A percentile compares a stretch with the other conserved stretches of the same genome.
Evolutionary conservation across 2,888 invertebrate species (phyloP).

Genomic region (Frankliniella fusca): DNA sequence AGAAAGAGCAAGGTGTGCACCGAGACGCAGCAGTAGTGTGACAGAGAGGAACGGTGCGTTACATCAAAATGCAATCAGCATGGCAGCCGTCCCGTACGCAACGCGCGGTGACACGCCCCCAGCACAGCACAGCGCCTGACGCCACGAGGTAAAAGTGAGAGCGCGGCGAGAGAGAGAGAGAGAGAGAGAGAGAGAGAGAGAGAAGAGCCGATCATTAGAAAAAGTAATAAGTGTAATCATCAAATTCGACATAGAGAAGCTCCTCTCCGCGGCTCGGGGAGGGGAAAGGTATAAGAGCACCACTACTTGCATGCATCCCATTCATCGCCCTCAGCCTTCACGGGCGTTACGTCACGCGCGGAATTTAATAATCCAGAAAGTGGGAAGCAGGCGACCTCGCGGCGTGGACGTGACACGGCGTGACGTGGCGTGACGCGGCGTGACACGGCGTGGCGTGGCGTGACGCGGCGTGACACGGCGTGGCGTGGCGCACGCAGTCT

Average conservation of each 20-base stretch:
- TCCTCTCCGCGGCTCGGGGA: too few relatives aligned
- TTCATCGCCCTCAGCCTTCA: too few relatives aligned
- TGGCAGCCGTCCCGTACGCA: neutral
- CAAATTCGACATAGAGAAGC: too few relatives aligned
- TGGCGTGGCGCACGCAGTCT: neutral
- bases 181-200: too few relatives aligned
- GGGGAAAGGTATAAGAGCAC: too few relatives aligned
- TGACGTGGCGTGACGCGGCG: neutral
- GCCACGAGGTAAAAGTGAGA: too few relatives aligned
- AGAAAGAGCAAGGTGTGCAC: neutral
- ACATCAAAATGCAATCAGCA: conserved; percentile 22
- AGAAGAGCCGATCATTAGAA: too few relatives aligned
- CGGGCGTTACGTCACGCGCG: neutral
- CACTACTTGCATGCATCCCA: too few relatives aligned
- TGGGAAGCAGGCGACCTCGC: neutral
- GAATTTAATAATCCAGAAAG: conserved; percentile 22
- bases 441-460: neutral
- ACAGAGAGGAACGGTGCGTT: neutral
- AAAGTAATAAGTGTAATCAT: too few relatives aligned
- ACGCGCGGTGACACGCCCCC: neutral
- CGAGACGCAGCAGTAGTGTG: neutral
- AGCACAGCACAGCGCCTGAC: neutral
- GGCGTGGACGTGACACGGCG: neutral
- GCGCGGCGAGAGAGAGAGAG: too few relatives aligned
- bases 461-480: neutral